Evolutionary conservation across 2,113 vertebrate species (phyloP).

Genomic region (Spilogale gracilis): DNA sequence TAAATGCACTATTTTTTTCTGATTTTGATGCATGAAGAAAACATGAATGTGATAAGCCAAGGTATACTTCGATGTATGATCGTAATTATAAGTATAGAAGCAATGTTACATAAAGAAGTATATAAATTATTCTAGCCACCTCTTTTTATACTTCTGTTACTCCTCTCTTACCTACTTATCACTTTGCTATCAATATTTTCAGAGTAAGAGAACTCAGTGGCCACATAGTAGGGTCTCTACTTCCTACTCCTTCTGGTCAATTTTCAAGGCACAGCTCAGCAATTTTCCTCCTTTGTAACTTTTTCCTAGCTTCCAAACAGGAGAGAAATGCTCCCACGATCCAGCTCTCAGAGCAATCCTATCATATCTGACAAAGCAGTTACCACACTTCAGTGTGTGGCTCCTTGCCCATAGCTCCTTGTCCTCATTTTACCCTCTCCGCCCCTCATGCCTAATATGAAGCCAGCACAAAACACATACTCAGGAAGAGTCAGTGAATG

Average conservation of each 20-base stretch:
- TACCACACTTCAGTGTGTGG: background rate
- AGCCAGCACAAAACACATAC: background rate
- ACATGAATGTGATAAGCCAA: background rate
- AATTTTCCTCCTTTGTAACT: background rate
- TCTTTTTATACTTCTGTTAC: background rate
- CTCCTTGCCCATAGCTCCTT: background rate
- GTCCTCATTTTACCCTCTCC: background rate
- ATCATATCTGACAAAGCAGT: background rate
- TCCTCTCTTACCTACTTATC: background rate
- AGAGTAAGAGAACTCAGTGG: background rate
- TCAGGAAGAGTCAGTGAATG: background rate
- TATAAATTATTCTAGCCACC: background rate
- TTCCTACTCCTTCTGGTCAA: background rate
- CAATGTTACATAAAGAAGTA: background rate
- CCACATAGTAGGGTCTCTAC: background rate
- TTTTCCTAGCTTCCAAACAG: background rate
- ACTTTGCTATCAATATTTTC: background rate
- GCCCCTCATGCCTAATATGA: background rate
- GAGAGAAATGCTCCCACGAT: background rate
- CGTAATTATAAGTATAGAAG: background rate
- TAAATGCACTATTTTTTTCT: background rate
- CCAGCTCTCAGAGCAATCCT: background rate
- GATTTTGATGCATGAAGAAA: background rate
- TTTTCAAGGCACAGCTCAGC: background rate
- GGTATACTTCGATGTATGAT: background rate